Conservation (phyloP, 2,113 vertebrate genomes). For the Phoxinus phoxinus region DNA sequence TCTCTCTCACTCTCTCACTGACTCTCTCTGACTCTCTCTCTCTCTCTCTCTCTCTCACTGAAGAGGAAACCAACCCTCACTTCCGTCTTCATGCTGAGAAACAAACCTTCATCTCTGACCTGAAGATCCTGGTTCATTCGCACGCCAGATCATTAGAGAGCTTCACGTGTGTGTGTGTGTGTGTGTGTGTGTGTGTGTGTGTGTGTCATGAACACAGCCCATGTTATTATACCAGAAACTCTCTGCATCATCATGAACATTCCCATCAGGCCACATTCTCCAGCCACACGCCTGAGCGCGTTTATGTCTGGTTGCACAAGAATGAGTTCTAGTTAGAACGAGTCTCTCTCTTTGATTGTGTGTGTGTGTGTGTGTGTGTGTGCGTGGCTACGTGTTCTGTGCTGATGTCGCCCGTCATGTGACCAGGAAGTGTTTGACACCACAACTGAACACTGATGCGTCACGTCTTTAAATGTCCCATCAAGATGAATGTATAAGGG, state of each 20-base stretch:
- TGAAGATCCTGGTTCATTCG: not conserved
- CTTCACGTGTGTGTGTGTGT: not conserved
- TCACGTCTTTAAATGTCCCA: not conserved
- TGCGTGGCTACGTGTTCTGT: constrained; percentile 59
- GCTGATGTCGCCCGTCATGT: not conserved
- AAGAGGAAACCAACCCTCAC: not conserved
- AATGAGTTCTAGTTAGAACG: not conserved
- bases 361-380: constrained; percentile 22
- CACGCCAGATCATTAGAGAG: not conserved
- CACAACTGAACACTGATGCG: not conserved
- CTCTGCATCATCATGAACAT: not conserved
- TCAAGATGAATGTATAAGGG: not conserved
- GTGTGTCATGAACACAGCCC: not conserved
- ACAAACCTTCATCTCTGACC: not conserved
- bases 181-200: constrained; percentile 13
- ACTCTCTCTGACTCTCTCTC: too few relatives aligned
- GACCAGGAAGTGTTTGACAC: constrained; percentile 24
- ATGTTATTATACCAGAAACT: too few relatives aligned
- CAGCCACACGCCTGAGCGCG: not conserved
- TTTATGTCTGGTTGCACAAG: not conserved
- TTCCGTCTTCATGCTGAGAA: not conserved
- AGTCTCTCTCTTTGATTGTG: not conserved
- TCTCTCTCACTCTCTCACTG: too few relatives aligned
- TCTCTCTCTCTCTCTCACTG: too few relatives aligned
- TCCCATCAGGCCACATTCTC: not conserved